Conservation (phyloP, 2,113 vertebrate species). For the Corythoichthys haematopterus region DNA sequence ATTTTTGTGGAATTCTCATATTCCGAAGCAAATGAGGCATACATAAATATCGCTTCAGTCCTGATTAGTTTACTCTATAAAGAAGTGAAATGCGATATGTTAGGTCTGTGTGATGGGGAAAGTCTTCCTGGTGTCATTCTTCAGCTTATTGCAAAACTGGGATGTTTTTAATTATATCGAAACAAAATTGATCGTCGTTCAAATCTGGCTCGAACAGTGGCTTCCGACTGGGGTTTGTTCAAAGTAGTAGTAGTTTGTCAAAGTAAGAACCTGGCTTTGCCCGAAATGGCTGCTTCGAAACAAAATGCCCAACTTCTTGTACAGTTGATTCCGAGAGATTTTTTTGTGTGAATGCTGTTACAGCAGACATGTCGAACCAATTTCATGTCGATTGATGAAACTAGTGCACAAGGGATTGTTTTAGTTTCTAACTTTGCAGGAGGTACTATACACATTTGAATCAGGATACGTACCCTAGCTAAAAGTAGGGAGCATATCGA, state of each 20-base stretch:
- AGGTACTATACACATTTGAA: neutral
- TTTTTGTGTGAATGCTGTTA: neutral
- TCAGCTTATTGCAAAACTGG: neutral
- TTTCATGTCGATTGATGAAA: neutral
- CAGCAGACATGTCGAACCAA: too few relatives aligned
- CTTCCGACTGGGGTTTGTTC: neutral
- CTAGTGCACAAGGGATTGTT: too few relatives aligned
- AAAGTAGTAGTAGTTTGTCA: neutral
- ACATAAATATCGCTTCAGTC: neutral
- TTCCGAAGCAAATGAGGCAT: neutral
- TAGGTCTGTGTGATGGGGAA: neutral
- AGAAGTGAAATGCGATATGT: neutral
- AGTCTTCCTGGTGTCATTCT: neutral
- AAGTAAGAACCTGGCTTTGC: neutral
- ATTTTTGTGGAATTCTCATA: neutral
- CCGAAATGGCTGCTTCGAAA: neutral
- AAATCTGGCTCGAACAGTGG: neutral
- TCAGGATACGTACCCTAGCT: neutral
- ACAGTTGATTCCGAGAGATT: neutral
- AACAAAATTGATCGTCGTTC: too few relatives aligned
- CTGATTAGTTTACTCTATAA: neutral
- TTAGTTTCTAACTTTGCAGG: neutral
- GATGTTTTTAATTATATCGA: neutral
- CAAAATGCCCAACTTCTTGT: neutral
- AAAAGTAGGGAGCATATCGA: neutral